These are phyloP conservation scores for Oncorhynchus tshawytscha DNA, from an alignment of 2,113 vertebrate genomes.

Conservation along the genomic window DNA sequence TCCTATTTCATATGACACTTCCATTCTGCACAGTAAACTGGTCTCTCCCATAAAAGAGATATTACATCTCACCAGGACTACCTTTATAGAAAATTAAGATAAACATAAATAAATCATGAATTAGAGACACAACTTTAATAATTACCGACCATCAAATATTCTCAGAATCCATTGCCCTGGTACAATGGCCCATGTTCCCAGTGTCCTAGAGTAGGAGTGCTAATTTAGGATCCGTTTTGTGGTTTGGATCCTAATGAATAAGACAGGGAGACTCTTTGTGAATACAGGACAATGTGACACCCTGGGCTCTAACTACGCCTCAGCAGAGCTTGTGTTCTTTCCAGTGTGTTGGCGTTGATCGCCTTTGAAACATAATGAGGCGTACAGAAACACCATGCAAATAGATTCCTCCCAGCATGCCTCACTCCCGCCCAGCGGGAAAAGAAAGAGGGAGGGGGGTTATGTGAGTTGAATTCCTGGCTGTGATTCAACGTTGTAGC, in stretches of 20 bases:
- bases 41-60: no score
- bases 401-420: background rate
- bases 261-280: background rate
- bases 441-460: background rate
- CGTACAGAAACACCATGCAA: slow-evolving; percentile 3
- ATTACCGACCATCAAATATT: background rate
- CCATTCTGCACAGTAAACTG: no score
- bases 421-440: slow-evolving; percentile 10
- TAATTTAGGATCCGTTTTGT: no score
- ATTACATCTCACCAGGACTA: no score
- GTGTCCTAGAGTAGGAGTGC: no score
- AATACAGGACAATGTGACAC: background rate
- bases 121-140: no score
- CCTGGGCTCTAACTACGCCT: background rate
- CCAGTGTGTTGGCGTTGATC: background rate
- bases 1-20: no score
- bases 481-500: background rate
- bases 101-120: background rate
- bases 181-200: no score
- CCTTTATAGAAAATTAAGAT: background rate
- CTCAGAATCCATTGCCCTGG: background rate
- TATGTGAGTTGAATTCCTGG: background rate
- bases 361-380: slow-evolving; percentile 1
- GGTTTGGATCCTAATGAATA: background rate
- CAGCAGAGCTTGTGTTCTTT: background rate